Base-by-base conservation (phyloP, 2,113 vertebrate genomes). In the Madoqua kirkii region DNA sequence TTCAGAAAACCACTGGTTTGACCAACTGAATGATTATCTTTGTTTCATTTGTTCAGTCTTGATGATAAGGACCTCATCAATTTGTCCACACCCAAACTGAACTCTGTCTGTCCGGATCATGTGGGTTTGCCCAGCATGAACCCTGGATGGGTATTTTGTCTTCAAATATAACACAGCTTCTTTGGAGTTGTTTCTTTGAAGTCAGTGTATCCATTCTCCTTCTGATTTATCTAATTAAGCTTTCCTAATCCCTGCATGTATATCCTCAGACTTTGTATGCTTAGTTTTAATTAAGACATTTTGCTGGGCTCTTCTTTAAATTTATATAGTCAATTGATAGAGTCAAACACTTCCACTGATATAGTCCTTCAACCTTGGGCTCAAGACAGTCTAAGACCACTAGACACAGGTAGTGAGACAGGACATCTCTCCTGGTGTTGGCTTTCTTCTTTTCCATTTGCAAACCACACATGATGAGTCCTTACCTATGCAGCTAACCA, bases 41-140 rank as follows among this genome's bases (percentile, higher is more conserved):
- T 90, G 64, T 87, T 93, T 95, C 40, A 40, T 88, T 91, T 86
- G 25, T 78, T 60, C 64, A 54, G 27, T 82, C 23, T 60, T 90
- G 29, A 71, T 78, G 15, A 87, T 82, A 45, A 88, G 21, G 25
- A 8, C 3, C 16, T 82, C 31, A 64, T 64, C 15, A 15, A 10
- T 85, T 74, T 33, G 15, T 17, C 84, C 48, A 21, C 7, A 60
- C 19, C 31, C 71, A 71, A 36, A 36, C 50, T 84, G 78, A 59
- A 33, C 10, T 36, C 59, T 55, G 1, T 52, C n/a, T 17, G 21
- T 33, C 13, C 1, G 45, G 23, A 45, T 57, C 11, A 33, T 13
- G 12, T 2, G 43, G 31, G 17, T n/a, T 84, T 27, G 7, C 11
- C 21, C 33, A 71, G 6, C 2, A 25, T n/a, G 64, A 36, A 10